Evolutionary conservation across 64 coral and sea anemone species (phyloP).

Genomic region (Porites lutea): DNA sequence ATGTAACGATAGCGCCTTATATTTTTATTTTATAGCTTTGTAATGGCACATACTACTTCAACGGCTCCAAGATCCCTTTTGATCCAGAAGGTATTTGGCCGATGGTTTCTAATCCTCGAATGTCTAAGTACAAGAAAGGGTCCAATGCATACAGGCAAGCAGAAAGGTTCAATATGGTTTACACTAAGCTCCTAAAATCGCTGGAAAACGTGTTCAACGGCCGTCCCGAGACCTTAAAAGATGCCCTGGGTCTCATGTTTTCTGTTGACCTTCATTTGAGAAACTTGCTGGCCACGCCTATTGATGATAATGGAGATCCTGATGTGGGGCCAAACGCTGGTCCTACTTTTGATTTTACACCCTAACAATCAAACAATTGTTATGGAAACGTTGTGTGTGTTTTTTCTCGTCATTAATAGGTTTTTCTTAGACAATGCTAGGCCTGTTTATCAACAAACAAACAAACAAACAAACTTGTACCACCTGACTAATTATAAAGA

Average conservation of each 20-base stretch:
- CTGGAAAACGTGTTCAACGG: conserved; percentile 88
- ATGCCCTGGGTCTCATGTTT: conserved; percentile 85
- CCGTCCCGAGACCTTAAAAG: conserved; percentile 50
- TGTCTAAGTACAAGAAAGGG: conserved; percentile 52
- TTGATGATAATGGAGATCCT: conserved; percentile 79
- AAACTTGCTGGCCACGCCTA: conserved; percentile 71
- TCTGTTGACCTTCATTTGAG: conserved; percentile 61
- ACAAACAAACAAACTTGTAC: too few species aligned
- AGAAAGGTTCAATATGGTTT: conserved; percentile 72
- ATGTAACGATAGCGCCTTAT: background rate
- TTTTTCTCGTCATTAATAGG: too few species aligned
- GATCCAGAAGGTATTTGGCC: conserved; percentile 82
- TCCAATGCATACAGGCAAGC: conserved; percentile 38
- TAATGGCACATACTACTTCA: conserved; percentile 71
- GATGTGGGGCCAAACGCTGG: conserved; percentile 88
- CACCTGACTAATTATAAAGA: too few species aligned
- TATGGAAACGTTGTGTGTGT: too few species aligned
- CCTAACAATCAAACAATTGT: background rate
- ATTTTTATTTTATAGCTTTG: conserved; percentile 34
- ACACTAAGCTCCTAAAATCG: conserved; percentile 75
- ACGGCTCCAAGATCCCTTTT: conserved; percentile 68
- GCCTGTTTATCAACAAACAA: too few species aligned
- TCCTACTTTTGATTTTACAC: conserved; percentile 56
- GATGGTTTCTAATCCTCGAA: conserved; percentile 75
- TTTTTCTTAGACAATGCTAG: too few species aligned